Percentiles rank a stretch among this genome's conserved stretches.
Evolutionary conservation across 1,140 invertebrate species (phyloP).

Genomic region (Bilobella aurantiaca): DNA sequence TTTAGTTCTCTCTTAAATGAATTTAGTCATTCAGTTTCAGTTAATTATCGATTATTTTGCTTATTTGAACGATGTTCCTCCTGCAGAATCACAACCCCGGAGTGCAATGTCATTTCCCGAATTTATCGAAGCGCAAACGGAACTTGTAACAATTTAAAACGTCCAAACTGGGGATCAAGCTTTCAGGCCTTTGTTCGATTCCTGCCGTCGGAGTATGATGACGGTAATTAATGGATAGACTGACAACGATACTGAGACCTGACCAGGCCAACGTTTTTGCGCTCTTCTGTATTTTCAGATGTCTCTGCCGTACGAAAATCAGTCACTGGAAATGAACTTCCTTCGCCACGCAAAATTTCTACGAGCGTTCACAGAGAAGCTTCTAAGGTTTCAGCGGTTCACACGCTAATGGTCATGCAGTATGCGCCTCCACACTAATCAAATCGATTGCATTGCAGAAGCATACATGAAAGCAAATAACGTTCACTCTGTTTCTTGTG

Average conservation of each 20-base stretch:
- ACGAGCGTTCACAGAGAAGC: conserved; percentile 38
- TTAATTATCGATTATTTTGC: too few relatives aligned
- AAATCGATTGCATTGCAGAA: neutral
- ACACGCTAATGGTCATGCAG: conserved; percentile 72
- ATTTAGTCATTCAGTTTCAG: too few relatives aligned
- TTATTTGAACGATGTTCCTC: neutral
- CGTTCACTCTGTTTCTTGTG: neutral
- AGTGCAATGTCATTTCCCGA: neutral
- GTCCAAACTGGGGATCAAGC: conserved; percentile 60
- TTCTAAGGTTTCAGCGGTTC: conserved; percentile 36
- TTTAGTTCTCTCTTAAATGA: too few relatives aligned
- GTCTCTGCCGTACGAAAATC: conserved; percentile 32
- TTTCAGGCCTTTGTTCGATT: conserved; percentile 68
- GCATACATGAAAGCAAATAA: conserved; percentile 3
- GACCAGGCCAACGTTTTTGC: neutral
- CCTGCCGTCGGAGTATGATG: conserved; percentile 65
- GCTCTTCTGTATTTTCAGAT: conserved; percentile 14
- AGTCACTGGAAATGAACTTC: conserved; percentile 34
- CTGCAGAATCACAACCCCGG: neutral
- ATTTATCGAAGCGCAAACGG: conserved; percentile 66
- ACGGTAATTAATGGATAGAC: conserved; percentile 47
- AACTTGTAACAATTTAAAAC: conserved; percentile 68
- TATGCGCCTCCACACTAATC: neutral
- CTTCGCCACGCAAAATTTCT: conserved; percentile 37
- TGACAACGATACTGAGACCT: neutral